Conservation (phyloP, 2,888 invertebrate genomes). For the Thelaira solivaga region DNA sequence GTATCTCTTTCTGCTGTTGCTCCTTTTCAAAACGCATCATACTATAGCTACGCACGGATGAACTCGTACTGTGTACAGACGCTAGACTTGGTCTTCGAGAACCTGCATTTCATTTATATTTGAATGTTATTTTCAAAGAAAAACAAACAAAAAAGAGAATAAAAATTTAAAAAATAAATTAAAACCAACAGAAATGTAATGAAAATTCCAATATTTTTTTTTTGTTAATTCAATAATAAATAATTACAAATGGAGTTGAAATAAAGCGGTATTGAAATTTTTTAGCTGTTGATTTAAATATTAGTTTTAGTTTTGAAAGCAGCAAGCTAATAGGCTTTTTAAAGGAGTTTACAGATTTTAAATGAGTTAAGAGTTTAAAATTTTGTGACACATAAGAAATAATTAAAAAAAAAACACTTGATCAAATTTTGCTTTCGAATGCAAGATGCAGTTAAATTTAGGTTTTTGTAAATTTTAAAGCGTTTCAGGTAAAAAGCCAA, state of each 20-base stretch:
- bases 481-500: conserved; percentile 42
- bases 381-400: conserved; percentile 31
- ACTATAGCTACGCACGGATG: conserved; percentile 89
- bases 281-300: conserved; percentile 37
- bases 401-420: neutral
- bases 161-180: conserved; percentile 29
- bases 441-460: conserved; percentile 39
- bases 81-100: conserved; percentile 92
- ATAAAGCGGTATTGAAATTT: conserved; percentile 33
- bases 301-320: conserved; percentile 15
- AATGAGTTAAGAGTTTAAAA: conserved; percentile 17
- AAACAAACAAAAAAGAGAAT: conserved; percentile 25
- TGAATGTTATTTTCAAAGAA: neutral
- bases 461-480: neutral
- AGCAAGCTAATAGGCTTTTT: conserved; percentile 29
- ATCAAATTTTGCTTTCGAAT: conserved; percentile 25
- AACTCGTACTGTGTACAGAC: conserved; percentile 89
- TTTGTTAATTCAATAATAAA: neutral
- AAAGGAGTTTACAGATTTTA: conserved; percentile 4
- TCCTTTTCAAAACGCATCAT: conserved; percentile 88
- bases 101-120: conserved; percentile 79
- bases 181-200: conserved; percentile 21
- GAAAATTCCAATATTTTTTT: conserved; percentile 25
- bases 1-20: conserved; percentile 87
- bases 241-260: conserved; percentile 25